phyloP scores from a whole-genome alignment of 2,797 vertebrate genomes.

The Salmo trutta region DNA sequence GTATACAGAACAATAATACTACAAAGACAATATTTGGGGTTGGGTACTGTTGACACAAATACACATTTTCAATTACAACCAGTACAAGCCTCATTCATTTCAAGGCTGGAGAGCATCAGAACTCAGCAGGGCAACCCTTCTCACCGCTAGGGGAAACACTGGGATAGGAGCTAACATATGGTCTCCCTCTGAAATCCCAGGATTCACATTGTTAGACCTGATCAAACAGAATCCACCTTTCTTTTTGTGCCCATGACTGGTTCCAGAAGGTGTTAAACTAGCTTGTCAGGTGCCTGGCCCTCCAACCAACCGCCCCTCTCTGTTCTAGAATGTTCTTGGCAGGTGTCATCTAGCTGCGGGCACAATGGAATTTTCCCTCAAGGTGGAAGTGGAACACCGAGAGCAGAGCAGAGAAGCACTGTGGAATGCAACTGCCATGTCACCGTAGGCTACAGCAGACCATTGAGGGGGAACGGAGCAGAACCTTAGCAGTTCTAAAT shows the following conservation, averaged over 20 bases:
- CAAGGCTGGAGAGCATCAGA: neutral
- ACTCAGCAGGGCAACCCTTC: neutral
- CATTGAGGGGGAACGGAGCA: constrained; percentile 59
- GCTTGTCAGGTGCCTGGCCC: constrained; percentile 47
- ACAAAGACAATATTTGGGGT: too few relatives aligned
- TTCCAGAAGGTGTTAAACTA: constrained; percentile 36
- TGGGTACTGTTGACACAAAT: neutral
- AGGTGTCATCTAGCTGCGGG: constrained; percentile 71
- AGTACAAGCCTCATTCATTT: neutral
- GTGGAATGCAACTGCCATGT: constrained; percentile 60
- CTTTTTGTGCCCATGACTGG: neutral
- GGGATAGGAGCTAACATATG: neutral
- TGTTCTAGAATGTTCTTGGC: constrained; percentile 63
- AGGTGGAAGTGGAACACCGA: constrained; percentile 41
- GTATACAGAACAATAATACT: too few relatives aligned
- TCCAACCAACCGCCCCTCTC: constrained; percentile 36
- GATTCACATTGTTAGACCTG: neutral
- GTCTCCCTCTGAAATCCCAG: neutral
- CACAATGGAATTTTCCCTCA: constrained; percentile 69
- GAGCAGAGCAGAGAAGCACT: constrained; percentile 58
- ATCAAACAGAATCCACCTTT: constrained; percentile 3
- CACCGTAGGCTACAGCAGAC: constrained; percentile 64
- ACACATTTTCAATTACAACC: neutral
- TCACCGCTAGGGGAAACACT: neutral
- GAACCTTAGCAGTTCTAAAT: neutral